Conservation (phyloP, 2,888 invertebrate species). For the Petrolisthes manimaculis region DNA sequence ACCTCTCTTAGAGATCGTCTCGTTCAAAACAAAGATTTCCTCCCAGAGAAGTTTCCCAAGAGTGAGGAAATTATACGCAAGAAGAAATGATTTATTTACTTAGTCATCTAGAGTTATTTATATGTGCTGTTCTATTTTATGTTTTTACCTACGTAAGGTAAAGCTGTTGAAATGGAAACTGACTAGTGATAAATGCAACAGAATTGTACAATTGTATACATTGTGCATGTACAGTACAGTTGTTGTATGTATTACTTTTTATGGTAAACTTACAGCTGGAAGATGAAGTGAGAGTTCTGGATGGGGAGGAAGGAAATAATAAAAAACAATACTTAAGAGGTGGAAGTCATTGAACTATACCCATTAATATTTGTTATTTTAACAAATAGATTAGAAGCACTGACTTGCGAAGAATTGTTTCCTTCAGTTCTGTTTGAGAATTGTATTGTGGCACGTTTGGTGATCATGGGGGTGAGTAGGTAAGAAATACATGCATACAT, state of each 20-base stretch:
- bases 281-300: no score
- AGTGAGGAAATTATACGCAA: conserved; percentile 60
- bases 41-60: conserved; percentile 59
- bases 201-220: background rate
- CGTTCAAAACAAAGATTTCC: conserved; percentile 55
- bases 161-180: background rate
- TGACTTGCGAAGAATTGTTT: no score
- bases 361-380: no score
- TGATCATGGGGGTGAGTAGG: background rate
- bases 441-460: no score
- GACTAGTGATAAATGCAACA: background rate
- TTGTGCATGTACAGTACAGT: no score
- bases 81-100: conserved; percentile 31
- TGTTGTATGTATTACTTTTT: no score
- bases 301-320: no score
- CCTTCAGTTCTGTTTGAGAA: no score
- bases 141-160: background rate
- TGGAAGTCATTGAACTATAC: no score
- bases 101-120: conserved; percentile 8
- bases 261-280: no score
- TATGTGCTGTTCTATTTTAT: background rate
- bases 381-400: no score
- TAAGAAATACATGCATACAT: conserved; percentile 9
- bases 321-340: no score
- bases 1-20: conserved; percentile 45